Base-by-base conservation (phyloP, 2,797 vertebrate genomes). In the Poecilia picta region DNA sequence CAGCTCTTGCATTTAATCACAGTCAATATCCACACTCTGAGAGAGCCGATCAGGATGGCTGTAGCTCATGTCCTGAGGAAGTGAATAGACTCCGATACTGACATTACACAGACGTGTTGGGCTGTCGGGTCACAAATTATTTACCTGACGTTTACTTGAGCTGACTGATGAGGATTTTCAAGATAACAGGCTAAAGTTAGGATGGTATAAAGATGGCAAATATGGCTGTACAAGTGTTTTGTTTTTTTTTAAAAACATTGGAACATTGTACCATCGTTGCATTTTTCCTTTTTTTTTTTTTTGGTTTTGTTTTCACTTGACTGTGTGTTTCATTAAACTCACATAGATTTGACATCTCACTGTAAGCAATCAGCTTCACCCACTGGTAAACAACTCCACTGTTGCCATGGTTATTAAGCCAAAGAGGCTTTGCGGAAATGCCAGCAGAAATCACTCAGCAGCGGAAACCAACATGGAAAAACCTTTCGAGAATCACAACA, bases 31-130 rank as follows among this genome's bases (percentile, higher is more conserved):
- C 46, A 66, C 36, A 57, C 43, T 73, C 73, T 28, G 55, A 81
- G 36, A 85, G 39, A 70, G 28, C 47, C 6, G 0, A 39, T 39
- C 31, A 41, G 59, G 28, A 43, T 77, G 75, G 71, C 64, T 80
- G 4, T 45, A 45, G 73, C 70, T 66, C 75, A 79, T 47, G 51
- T 57, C 77, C 78, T 20, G 10, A 83, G 74, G 84, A 74, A 71
- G 20, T 73, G 47, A 64, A 82, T 88, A 73, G 45, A 68, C 46
- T 78, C 64, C 41, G 1, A 57, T 68, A 39, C 62, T 72, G 62
- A 53, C 59, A 41, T 59, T 57, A 73, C 71, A 74, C 55, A 66
- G 53, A 66, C 43, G 73, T 68, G 72, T 45, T 36, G 43, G 41
- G 10, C 33, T 45, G 39, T 1, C 46, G 57, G 45, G 31, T 78